phyloP scores from a whole-genome alignment of 2,113 vertebrate genomes.

The Promerops cafer region DNA sequence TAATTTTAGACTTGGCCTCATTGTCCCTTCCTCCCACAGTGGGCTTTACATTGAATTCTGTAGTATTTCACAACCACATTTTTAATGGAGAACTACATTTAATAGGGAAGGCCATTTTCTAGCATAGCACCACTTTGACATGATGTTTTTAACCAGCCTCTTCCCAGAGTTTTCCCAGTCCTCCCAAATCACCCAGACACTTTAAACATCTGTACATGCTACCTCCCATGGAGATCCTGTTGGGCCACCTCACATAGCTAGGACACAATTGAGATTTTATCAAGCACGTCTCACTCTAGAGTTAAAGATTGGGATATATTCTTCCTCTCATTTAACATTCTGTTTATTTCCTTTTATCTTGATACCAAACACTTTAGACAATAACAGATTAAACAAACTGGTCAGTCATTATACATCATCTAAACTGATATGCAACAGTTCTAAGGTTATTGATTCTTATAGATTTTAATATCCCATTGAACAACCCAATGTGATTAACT shows the following conservation, averaged over 20 bases:
- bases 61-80: background rate
- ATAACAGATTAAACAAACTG: background rate
- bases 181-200: background rate
- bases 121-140: background rate
- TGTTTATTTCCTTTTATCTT: background rate
- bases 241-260: background rate
- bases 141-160: background rate
- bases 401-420: background rate
- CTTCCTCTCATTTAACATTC: background rate
- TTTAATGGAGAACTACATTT: background rate
- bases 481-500: background rate
- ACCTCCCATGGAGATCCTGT: background rate
- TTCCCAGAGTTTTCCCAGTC: background rate
- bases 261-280: background rate
- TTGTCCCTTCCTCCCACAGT: background rate
- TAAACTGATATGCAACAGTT: background rate
- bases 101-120: background rate
- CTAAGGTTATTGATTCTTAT: background rate
- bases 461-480: background rate
- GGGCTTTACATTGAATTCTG: background rate
- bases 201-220: background rate
- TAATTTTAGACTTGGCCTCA: background rate
- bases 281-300: background rate
- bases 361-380: background rate
- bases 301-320: background rate